Evolutionary conservation across 2,797 vertebrate species (phyloP).

Genomic region (Sebastes matsubarae): DNA sequence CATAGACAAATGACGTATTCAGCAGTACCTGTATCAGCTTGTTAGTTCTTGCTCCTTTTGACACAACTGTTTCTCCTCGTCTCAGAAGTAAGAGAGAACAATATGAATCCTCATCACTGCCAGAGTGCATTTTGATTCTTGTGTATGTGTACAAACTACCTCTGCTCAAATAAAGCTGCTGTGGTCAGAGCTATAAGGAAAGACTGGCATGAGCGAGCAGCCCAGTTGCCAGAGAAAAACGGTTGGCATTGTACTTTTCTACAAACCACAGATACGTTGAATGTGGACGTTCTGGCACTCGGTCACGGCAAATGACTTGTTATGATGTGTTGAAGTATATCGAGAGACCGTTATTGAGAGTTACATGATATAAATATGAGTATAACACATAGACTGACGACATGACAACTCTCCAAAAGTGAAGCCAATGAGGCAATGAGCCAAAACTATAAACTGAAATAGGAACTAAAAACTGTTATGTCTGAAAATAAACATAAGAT

Average conservation of each 20-base stretch:
- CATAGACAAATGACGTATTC: not conserved
- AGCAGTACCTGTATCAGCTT: not conserved
- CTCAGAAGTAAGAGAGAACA: not conserved
- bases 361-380: not conserved
- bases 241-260: not conserved
- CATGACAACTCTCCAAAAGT: not conserved
- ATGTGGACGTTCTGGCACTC: not conserved
- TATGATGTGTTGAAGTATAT: not conserved
- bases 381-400: not conserved
- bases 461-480: not conserved
- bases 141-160: not conserved
- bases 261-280: not conserved
- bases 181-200: not conserved
- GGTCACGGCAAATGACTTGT: not conserved
- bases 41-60: not conserved
- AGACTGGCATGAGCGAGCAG: not conserved
- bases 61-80: not conserved
- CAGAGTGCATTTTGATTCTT: not conserved
- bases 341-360: not conserved
- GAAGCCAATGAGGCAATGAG: not conserved
- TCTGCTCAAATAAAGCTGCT: not conserved
- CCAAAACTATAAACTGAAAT: not conserved
- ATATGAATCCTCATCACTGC: not conserved
- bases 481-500: not conserved
- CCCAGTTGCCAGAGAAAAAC: not conserved